Conservation (phyloP, 2,113 vertebrate genomes). For the Pedetes capensis region DNA sequence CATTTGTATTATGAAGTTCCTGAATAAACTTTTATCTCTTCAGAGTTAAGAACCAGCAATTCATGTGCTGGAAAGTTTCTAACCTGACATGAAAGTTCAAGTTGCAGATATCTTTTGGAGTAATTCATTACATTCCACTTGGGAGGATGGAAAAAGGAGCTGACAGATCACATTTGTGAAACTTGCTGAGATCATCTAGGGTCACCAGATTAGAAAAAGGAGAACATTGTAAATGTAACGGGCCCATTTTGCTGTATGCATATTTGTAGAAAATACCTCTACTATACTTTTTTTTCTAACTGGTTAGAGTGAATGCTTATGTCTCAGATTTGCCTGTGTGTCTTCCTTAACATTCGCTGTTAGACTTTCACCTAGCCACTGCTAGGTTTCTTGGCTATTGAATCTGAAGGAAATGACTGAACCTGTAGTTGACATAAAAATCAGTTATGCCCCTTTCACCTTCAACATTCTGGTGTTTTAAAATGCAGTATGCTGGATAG, state of each 20-base stretch:
- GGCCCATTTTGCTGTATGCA: neutral
- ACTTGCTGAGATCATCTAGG: neutral
- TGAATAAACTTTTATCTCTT: neutral
- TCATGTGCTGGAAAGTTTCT: neutral
- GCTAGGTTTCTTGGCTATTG: neutral
- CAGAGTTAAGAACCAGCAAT: neutral
- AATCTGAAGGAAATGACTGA: neutral
- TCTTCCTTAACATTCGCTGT: conserved; percentile 5
- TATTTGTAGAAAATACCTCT: neutral
- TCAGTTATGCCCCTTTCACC: neutral
- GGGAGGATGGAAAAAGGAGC: neutral
- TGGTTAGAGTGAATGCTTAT: neutral
- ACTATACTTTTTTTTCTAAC: neutral
- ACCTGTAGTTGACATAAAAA: neutral
- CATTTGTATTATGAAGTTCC: neutral
- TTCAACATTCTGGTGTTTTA: neutral
- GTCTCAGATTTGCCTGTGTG: neutral
- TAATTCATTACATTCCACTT: neutral
- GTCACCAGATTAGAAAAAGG: neutral
- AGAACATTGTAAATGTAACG: neutral
- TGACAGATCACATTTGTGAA: neutral
- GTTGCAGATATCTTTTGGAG: neutral
- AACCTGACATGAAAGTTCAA: neutral
- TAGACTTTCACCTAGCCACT: neutral
- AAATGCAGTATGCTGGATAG: neutral